phyloP scores from a whole-genome alignment of 2,113 vertebrate species.

The Sinosuthora webbiana region DNA sequence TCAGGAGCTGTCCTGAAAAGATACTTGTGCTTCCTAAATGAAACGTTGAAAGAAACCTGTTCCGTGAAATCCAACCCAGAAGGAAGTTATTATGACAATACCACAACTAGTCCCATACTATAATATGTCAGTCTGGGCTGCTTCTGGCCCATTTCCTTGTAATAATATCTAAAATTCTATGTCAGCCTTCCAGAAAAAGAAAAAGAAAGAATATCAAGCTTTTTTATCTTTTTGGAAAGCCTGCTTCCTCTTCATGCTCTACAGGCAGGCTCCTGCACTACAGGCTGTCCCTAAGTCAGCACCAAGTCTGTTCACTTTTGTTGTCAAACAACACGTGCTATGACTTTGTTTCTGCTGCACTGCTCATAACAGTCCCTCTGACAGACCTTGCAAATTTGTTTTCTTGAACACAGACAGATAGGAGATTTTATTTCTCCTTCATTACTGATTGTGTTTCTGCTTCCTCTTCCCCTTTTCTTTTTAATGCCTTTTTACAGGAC shows the following conservation, averaged over 20 bases:
- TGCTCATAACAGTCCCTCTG: not conserved
- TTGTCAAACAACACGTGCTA: rapidly evolving
- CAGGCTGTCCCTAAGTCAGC: rapidly evolving
- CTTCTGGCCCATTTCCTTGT: not conserved
- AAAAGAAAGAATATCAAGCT: not conserved
- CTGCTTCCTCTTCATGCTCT: not conserved
- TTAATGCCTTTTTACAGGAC: not conserved
- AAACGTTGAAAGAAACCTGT: not conserved
- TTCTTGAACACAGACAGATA: not conserved
- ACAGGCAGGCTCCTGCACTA: rapidly evolving
- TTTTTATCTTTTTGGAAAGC: not conserved
- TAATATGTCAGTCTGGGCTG: not conserved
- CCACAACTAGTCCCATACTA: not conserved
- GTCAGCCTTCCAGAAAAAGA: not conserved
- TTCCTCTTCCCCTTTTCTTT: not conserved
- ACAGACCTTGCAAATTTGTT: not conserved
- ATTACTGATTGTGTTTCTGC: not conserved
- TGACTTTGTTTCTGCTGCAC: not conserved
- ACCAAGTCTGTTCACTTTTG: not conserved
- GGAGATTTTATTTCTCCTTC: not conserved
- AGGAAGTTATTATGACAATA: not conserved
- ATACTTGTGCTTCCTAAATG: not conserved
- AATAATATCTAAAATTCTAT: not conserved
- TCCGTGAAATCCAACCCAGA: not conserved
- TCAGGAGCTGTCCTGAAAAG: not conserved